Evolutionary conservation across 2,113 vertebrate genomes (phyloP).

Genomic region (Stercorarius parasiticus): DNA sequence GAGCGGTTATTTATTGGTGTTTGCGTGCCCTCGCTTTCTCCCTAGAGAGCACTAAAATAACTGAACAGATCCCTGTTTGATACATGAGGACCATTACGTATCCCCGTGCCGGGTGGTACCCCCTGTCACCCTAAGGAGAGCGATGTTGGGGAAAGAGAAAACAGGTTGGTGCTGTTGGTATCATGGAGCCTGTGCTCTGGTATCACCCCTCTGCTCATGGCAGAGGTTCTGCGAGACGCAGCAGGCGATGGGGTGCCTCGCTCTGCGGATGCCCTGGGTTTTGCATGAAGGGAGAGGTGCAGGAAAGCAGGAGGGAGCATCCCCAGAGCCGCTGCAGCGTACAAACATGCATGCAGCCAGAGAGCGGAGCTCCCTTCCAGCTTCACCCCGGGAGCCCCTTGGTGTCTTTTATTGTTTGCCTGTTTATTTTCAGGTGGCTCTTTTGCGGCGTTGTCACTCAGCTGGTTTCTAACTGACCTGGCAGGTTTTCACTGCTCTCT

Average conservation of each 20-base stretch:
- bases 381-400: fast-evolving
- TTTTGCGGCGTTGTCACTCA: background rate
- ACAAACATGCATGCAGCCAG: fast-evolving
- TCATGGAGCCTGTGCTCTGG: fast-evolving
- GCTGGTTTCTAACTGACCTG: conserved; percentile 42
- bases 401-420: fast-evolving
- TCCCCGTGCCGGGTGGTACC: background rate
- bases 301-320: background rate
- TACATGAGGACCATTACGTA: background rate
- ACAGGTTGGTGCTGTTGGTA: background rate
- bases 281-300: background rate
- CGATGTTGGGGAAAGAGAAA: background rate
- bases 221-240: background rate
- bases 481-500: conserved; percentile 18
- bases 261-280: background rate
- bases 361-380: background rate
- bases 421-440: background rate
- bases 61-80: background rate
- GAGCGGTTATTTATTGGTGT: conserved; percentile 53
- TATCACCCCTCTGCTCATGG: background rate
- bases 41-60: conserved; percentile 20
- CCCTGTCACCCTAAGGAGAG: background rate
- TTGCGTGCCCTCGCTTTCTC: conserved; percentile 12
- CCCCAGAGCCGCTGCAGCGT: background rate
- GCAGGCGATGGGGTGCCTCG: fast-evolving